Conservation (phyloP, 2,888 invertebrate genomes). For the Aplocera efformata region DNA sequence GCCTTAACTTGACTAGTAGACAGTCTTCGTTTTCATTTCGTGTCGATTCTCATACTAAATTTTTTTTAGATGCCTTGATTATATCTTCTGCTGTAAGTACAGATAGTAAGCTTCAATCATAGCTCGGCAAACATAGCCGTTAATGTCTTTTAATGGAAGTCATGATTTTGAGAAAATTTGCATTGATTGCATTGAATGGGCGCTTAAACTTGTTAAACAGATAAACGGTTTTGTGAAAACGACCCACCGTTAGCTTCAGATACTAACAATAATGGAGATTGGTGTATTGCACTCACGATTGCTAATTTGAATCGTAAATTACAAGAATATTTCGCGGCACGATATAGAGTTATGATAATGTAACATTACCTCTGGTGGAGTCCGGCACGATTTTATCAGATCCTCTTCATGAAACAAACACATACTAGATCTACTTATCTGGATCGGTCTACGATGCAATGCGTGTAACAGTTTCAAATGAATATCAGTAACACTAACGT, state of each 20-base stretch:
- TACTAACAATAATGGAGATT: conserved; percentile 4
- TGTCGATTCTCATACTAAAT: no score
- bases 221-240: conserved; percentile 7
- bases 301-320: conserved; percentile 1
- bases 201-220: not conserved
- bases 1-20: not conserved
- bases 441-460: no score
- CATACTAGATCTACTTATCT: conserved; percentile 4
- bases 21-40: no score
- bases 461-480: not conserved
- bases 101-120: conserved; percentile 3
- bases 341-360: no score
- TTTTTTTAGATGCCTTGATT: no score
- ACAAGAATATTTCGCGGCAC: no score
- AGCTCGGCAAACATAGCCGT: conserved; percentile 1
- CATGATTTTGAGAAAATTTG: conserved; percentile 11
- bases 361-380: not conserved
- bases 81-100: no score
- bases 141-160: conserved; percentile 3
- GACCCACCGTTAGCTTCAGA: conserved; percentile 4
- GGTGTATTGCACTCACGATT: not conserved
- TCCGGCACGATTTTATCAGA: conserved; percentile 11
- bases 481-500: conserved; percentile 7
- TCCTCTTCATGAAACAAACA: conserved; percentile 16
- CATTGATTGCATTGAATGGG: conserved; percentile 10